Conservation (phyloP, 2,888 invertebrate species). For the Conomelus anceps region DNA sequence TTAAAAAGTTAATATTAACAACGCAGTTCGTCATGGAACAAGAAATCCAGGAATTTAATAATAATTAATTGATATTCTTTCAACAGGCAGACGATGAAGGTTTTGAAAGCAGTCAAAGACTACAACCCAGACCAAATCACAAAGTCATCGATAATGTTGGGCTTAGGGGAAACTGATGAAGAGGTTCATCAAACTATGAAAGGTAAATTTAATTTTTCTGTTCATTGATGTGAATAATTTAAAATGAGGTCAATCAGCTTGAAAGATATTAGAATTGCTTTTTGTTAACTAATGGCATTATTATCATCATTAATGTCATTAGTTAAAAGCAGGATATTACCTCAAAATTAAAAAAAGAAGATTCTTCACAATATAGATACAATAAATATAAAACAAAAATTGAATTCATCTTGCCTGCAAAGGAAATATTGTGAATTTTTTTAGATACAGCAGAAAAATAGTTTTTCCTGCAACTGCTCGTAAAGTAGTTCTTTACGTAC, state of each 20-base stretch:
- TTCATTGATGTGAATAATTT: neutral
- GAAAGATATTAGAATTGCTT: neutral
- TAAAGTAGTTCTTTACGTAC: too few species aligned
- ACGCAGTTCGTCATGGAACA: too few species aligned
- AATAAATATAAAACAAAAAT: too few species aligned
- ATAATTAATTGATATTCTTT: neutral
- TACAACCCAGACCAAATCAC: slow-evolving; percentile 78
- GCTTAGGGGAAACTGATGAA: slow-evolving; percentile 82
- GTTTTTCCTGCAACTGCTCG: too few species aligned
- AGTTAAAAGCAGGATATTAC: too few species aligned
- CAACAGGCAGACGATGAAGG: slow-evolving; percentile 71
- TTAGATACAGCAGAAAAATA: too few species aligned
- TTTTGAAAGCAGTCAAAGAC: slow-evolving; percentile 74
- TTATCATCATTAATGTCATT: too few species aligned
- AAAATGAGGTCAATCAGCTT: neutral
- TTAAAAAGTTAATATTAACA: neutral
- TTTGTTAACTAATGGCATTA: too few species aligned
- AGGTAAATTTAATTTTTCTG: slow-evolving; percentile 44
- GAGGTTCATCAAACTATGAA: slow-evolving; percentile 80
- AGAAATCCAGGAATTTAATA: neutral
- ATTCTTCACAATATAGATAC: too few species aligned
- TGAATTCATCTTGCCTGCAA: too few species aligned
- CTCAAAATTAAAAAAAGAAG: too few species aligned
- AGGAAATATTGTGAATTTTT: too few species aligned
- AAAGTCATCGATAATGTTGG: slow-evolving; percentile 97